phyloP scores from a whole-genome alignment of 2,797 vertebrate genomes.

The Platyrinchus mystaceus region DNA sequence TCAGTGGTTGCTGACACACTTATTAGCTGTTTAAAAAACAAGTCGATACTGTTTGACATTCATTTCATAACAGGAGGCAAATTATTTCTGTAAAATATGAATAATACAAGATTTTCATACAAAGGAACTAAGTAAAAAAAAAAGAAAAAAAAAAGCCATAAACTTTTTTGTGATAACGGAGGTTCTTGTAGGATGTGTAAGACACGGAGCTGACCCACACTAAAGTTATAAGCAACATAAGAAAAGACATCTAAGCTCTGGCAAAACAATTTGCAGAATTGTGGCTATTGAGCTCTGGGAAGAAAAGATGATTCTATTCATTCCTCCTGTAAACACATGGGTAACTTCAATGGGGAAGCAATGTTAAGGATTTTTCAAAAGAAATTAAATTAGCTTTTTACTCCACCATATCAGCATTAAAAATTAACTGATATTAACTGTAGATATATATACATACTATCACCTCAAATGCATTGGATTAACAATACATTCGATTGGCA shows the following conservation, averaged over 20 bases:
- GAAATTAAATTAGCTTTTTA: neutral
- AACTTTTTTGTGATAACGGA: neutral
- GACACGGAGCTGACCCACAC: neutral
- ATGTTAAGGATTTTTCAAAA: neutral
- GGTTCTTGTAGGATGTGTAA: neutral
- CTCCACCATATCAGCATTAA: neutral
- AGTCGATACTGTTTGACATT: neutral
- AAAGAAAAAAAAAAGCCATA: neutral
- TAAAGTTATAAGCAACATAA: neutral
- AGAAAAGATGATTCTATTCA: neutral
- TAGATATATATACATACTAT: neutral
- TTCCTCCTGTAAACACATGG: neutral
- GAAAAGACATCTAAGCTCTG: neutral
- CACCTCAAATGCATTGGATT: neutral
- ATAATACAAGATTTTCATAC: neutral
- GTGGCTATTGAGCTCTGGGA: neutral
- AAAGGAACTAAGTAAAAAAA: neutral
- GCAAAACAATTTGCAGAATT: neutral
- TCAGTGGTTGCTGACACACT: neutral
- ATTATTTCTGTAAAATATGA: neutral
- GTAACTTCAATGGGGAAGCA: neutral
- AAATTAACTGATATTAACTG: neutral
- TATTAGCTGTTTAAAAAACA: neutral
- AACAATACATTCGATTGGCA: neutral
- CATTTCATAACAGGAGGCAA: neutral